phyloP scores from a whole-genome alignment of 2,797 vertebrate genomes.

The Leucoraja ocellata region DNA sequence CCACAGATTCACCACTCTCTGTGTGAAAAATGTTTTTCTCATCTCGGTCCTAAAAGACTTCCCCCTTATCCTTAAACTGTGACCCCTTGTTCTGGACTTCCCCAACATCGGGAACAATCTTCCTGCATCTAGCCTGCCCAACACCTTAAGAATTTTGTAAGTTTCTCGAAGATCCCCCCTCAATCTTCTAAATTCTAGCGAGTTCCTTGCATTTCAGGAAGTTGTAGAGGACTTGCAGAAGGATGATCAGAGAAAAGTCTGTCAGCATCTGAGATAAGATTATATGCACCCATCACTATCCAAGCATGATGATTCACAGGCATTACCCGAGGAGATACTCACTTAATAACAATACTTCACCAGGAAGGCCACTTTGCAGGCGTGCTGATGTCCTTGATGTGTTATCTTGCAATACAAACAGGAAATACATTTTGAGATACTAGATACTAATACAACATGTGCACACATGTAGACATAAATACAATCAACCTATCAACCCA shows the following conservation, averaged over 20 bases:
- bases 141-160: too few species aligned
- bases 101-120: too few species aligned
- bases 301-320: neutral
- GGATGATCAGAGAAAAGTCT: neutral
- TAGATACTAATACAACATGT: neutral
- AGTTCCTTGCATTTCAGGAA: neutral
- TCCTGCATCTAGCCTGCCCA: too few species aligned
- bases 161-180: too few species aligned
- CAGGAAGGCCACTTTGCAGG: neutral
- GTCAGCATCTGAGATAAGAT: neutral
- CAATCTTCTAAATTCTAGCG: too few species aligned
- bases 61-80: too few species aligned
- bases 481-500: neutral
- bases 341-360: constrained; percentile 3
- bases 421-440: neutral
- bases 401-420: neutral
- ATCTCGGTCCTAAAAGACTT: too few species aligned
- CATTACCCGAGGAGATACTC: neutral
- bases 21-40: too few species aligned
- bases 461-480: neutral
- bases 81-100: too few species aligned
- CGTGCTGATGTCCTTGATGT: neutral
- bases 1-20: too few species aligned
- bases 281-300: neutral
- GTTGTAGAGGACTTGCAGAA: neutral